These are phyloP conservation scores for Antheraea assamensis DNA, from an alignment of 2,888 invertebrate species.

Conservation along the genomic window DNA sequence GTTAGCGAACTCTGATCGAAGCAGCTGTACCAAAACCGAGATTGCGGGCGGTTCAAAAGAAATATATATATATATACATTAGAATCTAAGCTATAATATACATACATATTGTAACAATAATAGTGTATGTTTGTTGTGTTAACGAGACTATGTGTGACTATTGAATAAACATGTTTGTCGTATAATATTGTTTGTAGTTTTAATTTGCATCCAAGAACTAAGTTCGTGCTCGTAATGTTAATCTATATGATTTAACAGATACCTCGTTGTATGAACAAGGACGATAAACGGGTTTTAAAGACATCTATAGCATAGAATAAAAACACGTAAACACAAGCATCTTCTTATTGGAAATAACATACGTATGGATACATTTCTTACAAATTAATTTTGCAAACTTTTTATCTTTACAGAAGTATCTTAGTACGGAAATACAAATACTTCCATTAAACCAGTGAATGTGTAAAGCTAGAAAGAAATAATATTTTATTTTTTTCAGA, in stretches of 20 bases:
- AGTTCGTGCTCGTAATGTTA: constrained; percentile 21
- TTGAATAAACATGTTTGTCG: constrained; percentile 76
- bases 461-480: neutral
- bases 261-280: constrained; percentile 21
- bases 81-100: constrained; percentile 32
- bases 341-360: neutral
- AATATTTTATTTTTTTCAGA: neutral
- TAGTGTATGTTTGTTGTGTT: constrained; percentile 59
- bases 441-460: neutral
- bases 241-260: constrained; percentile 5
- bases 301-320: constrained; percentile 7
- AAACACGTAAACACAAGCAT: constrained; percentile 11
- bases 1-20: constrained; percentile 13
- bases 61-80: constrained; percentile 19
- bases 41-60: constrained; percentile 14
- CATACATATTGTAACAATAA: constrained; percentile 50
- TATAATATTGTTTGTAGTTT: constrained; percentile 63
- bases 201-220: constrained; percentile 30
- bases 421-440: neutral
- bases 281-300: constrained; percentile 2
- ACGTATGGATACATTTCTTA: neutral
- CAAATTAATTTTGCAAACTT: too few relatives aligned
- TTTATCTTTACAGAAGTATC: too few relatives aligned
- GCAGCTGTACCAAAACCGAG: constrained; percentile 18
- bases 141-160: constrained; percentile 58